Evolutionary conservation across 2,888 invertebrate genomes (phyloP).

Genomic region (Acrocyrtus sp.): DNA sequence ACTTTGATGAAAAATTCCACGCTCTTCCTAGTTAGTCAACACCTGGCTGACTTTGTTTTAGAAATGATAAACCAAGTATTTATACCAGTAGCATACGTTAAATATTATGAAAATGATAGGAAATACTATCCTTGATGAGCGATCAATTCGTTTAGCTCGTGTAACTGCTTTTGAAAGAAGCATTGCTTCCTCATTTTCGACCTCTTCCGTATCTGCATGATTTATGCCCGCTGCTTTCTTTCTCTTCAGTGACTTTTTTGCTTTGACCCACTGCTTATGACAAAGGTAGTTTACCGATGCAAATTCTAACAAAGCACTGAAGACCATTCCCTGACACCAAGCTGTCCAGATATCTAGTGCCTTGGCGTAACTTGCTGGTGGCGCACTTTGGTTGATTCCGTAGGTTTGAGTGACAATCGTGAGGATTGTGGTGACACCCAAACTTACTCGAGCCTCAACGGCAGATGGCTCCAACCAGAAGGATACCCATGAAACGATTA

Average conservation of each 20-base stretch:
- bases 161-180: slow-evolving; percentile 20
- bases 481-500: slow-evolving; percentile 58
- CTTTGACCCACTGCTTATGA: slow-evolving; percentile 13
- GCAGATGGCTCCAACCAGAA: slow-evolving; percentile 57
- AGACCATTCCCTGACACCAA: slow-evolving; percentile 67
- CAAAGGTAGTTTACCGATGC: slow-evolving; percentile 65
- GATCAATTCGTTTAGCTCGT: slow-evolving; percentile 47
- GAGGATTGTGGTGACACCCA: slow-evolving; percentile 69
- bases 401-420: slow-evolving; percentile 69
- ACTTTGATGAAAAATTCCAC: no score
- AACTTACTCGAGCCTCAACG: slow-evolving; percentile 51
- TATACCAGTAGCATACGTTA: slow-evolving; percentile 55
- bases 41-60: no score
- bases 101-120: slow-evolving; percentile 51
- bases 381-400: slow-evolving; percentile 68
- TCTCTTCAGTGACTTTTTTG: slow-evolving; percentile 10
- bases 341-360: slow-evolving; percentile 61
- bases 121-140: slow-evolving; percentile 45
- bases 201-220: slow-evolving; percentile 25
- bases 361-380: slow-evolving; percentile 70
- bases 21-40: no score
- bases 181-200: slow-evolving; percentile 35
- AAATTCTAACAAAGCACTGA: slow-evolving; percentile 70
- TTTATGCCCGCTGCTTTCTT: not conserved
- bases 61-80: slow-evolving; percentile 35